Base-by-base conservation (phyloP, 2,888 invertebrate genomes). In the Nemotelus nigrinus region DNA sequence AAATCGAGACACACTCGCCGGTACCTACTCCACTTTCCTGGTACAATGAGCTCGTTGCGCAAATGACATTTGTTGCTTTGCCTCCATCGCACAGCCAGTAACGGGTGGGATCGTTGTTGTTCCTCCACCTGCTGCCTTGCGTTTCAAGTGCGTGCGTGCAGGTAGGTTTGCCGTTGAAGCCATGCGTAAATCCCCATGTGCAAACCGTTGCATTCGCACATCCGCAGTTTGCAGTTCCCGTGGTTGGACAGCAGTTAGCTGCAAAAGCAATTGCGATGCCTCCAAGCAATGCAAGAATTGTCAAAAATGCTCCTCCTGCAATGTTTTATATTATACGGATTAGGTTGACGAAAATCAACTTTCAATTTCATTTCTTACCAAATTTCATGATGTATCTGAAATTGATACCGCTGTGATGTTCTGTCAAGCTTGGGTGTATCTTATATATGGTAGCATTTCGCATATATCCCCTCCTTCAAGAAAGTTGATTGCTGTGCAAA, bases 1-100 rank as follows among this genome's bases (percentile, higher is more conserved):
- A 8, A 8, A 10, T 8, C 7, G 7, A 48, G 6, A 68, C 50
- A 7, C 60, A 60, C 2, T 4, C 60, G 25, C 25, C 25, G 25
- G 25, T 25, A 25, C 25, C 25, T 60, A 41, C 7, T 60, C 41
- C 7, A 43, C 25, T 25, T 3, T 60, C 39, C 3, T 5, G 39
- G 41, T 25, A 60, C 60, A 60, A 60, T 3, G 41, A 60, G 25
- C 39, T 43, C 3, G 25, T 60, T 25, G n/a, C 3, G 41, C 60
- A 60, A 39, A 3, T 25, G 3, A 60, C n/a, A n/a, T 25, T 48
- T 2, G 50, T 41, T 6, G 41, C 68, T 6, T 10, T 47, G 3
- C 25, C 25, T n/a, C 43, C 50, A 3, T 5, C 43, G 44, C 68
- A 68, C n/a, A 10, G n/a, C 68, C 68, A 68, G 48, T 47, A 68